Evolutionary conservation across 2,797 vertebrate genomes (phyloP).

Genomic region (Aldrovandia affinis): DNA sequence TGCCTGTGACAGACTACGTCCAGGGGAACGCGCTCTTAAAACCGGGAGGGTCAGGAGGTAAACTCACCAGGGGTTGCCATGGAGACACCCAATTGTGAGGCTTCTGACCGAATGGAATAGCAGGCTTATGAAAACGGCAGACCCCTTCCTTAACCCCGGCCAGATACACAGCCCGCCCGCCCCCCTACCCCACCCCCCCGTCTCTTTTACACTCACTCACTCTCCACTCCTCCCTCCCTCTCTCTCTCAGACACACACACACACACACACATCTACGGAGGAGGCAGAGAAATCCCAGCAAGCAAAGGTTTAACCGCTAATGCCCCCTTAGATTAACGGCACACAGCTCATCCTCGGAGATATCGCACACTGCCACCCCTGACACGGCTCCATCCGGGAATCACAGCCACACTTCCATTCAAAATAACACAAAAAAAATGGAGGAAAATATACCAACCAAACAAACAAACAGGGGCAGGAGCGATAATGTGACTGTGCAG

Average conservation of each 20-base stretch:
- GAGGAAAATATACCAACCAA: not conserved
- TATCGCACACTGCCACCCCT: not conserved
- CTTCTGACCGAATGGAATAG: constrained; percentile 64
- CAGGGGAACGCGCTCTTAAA: constrained; percentile 72
- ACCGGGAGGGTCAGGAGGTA: constrained; percentile 77
- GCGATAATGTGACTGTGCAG: constrained; percentile 39
- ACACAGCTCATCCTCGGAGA: constrained; percentile 56
- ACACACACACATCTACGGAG: constrained; percentile 55
- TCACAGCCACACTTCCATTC: not conserved
- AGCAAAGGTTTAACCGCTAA: constrained; percentile 74
- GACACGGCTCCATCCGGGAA: not conserved
- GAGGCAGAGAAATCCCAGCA: constrained; percentile 71
- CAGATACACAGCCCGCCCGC: constrained; percentile 30
- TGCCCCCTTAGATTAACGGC: constrained; percentile 77
- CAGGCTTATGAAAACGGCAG: constrained; percentile 66
- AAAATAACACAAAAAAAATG: not conserved
- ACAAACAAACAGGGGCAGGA: constrained; percentile 8
- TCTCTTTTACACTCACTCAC: constrained; percentile 31
- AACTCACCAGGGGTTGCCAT: constrained; percentile 78
- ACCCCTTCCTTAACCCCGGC: constrained; percentile 61
- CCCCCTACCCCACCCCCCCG: constrained; percentile 21
- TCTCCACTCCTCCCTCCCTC: constrained; percentile 28
- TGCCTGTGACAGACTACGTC: constrained; percentile 57
- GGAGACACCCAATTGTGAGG: constrained; percentile 75
- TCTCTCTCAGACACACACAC: constrained; percentile 29